Evolutionary conservation across 2,113 vertebrate species (phyloP), one percentile per base, ranked within the genome.

Genomic region (Dissostichus mawsoni): DNA sequence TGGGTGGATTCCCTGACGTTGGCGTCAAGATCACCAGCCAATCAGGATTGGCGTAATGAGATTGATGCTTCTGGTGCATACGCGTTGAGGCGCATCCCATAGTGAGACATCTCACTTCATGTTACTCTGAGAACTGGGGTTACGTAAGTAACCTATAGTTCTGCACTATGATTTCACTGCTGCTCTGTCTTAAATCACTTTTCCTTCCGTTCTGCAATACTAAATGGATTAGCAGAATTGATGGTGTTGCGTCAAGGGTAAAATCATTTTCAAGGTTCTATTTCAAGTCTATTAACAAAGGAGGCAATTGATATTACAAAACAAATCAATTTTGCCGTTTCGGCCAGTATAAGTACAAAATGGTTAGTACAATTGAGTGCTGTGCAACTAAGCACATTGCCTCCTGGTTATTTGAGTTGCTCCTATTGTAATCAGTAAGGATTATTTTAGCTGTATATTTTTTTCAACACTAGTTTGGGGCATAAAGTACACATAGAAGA

Each of bases 301-400:
- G 92, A 88, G 69, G 70, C 87, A 92, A 90, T 90, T 90, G 87
- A 93, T 93, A 87, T 81, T 82, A 73, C 75, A 62, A 92, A 90
- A 87, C 20, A 86, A 89, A 92, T 91, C 90, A 92, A 92, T 93
- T 87, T 88, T 13, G 76, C 83, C 79, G 90, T 87, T 61, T 84
- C 82, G 84, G 83, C 77, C 79, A 82, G 70, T 82, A 41, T 81
- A 83, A 84, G 85, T 78, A 69, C 72, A 72, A 84, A 88, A 88
- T 87, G 77, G 81, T 90, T 81, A 84, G 70, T 82, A 70, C 70
- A 82, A 92, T 87, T 82, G 77, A 89, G 68, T 64, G 69, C 73
- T 83, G 78, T 87, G 70, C 78, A 74, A 87, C 68, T 89, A 78
- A 88, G 64, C 50, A 69, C 53, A 18, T 68, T 73, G 68, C 83